Evolutionary conservation across 2,113 vertebrate genomes (phyloP).

Genomic region (Stomatorhinus ivindoensis): DNA sequence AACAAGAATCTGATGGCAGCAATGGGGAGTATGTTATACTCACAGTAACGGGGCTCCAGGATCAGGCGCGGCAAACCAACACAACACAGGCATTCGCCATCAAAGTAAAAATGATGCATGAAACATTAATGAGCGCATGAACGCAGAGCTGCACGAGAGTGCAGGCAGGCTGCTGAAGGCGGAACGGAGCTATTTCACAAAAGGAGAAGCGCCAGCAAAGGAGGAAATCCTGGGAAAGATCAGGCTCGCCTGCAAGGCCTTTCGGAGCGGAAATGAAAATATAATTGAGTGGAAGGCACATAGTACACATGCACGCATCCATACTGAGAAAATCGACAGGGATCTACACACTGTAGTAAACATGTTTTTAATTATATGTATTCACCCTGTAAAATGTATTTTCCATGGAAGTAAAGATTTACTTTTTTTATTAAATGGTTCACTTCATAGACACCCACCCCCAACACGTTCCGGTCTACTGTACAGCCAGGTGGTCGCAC

Average conservation of each 20-base stretch:
- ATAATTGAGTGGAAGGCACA: conserved; percentile 29
- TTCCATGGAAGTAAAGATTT: not conserved
- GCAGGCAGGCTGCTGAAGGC: conserved; percentile 53
- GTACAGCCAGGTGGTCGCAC: not conserved
- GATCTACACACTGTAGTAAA: not conserved
- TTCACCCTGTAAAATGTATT: not conserved
- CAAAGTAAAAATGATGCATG: conserved; percentile 59
- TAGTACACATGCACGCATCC: conserved; percentile 3
- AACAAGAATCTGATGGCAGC: not conserved
- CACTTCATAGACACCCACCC: not conserved
- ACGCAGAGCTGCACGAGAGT: conserved; percentile 39
- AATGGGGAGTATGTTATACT: not conserved
- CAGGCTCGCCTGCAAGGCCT: conserved; percentile 47
- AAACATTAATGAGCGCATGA: conserved; percentile 59
- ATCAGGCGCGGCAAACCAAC: not conserved
- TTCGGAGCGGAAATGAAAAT: conserved; percentile 25
- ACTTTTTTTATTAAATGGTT: not conserved
- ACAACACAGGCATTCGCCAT: conserved; percentile 39
- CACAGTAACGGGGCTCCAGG: not conserved
- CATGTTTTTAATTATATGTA: not conserved
- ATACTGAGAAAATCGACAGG: not conserved
- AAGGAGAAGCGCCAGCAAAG: conserved; percentile 46
- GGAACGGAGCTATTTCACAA: conserved; percentile 57
- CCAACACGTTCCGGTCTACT: not conserved
- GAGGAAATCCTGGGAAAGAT: conserved; percentile 46